Conservation (phyloP, 2,113 vertebrate genomes). For the Rhizomys pruinosus region DNA sequence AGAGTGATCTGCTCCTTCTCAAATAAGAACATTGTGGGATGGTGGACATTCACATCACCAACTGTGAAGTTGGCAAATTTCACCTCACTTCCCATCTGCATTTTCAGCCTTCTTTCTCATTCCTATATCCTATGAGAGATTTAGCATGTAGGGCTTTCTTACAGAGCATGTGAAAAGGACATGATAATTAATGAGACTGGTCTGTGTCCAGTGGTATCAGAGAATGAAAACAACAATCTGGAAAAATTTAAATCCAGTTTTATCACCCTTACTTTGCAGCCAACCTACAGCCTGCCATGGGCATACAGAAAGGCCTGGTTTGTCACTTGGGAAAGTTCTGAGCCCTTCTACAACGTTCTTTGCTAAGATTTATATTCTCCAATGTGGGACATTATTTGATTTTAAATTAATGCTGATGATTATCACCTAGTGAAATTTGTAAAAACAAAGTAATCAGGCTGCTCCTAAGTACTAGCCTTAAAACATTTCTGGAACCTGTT, state of each 20-base stretch:
- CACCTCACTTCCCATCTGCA: background rate
- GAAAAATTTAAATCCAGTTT: background rate
- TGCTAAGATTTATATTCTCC: slow-evolving; percentile 19
- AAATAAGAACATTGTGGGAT: background rate
- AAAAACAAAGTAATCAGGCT: slow-evolving; percentile 49
- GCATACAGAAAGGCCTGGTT: background rate
- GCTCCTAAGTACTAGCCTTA: slow-evolving; percentile 55
- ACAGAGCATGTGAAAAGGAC: background rate
- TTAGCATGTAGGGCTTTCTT: background rate
- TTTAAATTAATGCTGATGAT: slow-evolving; percentile 56
- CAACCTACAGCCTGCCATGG: background rate
- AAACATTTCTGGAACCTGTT: background rate
- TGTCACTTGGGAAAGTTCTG: slow-evolving; percentile 8
- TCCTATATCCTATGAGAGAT: background rate
- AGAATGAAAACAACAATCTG: background rate
- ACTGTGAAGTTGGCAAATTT: background rate
- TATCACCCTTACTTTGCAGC: background rate
- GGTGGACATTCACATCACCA: background rate
- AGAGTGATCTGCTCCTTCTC: background rate
- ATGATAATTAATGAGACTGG: background rate
- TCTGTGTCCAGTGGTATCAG: background rate
- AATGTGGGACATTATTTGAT: slow-evolving; percentile 57
- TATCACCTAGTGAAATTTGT: slow-evolving; percentile 66
- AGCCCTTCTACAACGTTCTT: slow-evolving; percentile 41
- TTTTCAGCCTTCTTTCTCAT: background rate